Evolutionary conservation across 2,797 vertebrate species (phyloP), one percentile per base, ranked within the genome.

Genomic region (Lepus oiostolus): DNA sequence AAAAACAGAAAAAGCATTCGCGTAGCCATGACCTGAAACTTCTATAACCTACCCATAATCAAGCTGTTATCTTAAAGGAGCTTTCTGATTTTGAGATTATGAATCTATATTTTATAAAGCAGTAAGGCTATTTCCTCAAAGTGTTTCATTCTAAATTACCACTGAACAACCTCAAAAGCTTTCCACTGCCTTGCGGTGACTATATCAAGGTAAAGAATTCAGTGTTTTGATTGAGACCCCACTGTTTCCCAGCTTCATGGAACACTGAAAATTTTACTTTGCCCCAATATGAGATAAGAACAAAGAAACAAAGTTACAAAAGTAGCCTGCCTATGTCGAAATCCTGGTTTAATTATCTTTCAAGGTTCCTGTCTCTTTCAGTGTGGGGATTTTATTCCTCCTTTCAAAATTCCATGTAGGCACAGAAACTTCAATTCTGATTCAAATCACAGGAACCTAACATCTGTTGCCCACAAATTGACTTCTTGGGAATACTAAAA

Each of bases 1-100:
- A 93, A 77, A 68, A 94, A 52, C 80, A n/a, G 63, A 35, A 50
- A 72, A 90, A 88, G 75, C 7, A 83, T 65, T 80, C 11, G 90
- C 10, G 1, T 83, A 82, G 77, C 32, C 83, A 62, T 77, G 76
- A 80, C 50, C 26, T 72, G 70, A 52, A 95, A 52, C 60, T 91
- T 84, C 42, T 81, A 24, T 58, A 87, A 90, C 30, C 54, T 83
- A 47, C 22, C 83, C 35, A 47, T 42, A 81, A 67, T 86, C 60
- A 84, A 52, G 47, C 16, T 88, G 24, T 74, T 75, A 92, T 58
- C 58, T 86, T 60, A 82, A 84, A 65, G 30, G 86, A 87, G 65
- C 24, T 91, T 95, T 94, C 88, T 88, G 26, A 95, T 93, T 94
- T 92, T 96, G 72, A 95, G 42, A 19, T 90, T 90, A 74, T 30